phyloP scores from a whole-genome alignment of 2,888 invertebrate genomes.

The Sepiola atlantica region DNA sequence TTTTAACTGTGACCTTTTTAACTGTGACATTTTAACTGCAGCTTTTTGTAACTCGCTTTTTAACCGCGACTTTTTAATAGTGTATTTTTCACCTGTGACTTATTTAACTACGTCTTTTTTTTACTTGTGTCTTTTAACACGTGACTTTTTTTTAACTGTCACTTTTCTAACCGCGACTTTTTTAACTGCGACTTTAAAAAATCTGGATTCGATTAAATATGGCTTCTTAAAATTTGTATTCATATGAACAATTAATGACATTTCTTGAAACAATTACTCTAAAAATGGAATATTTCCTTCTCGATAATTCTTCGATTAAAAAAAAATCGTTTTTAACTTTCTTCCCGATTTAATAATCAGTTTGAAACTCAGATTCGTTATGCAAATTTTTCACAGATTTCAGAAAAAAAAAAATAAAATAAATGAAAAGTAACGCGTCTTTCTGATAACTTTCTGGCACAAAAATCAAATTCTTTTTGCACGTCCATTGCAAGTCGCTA shows the following conservation, averaged over 20 bases:
- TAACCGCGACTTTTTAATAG: too few relatives aligned
- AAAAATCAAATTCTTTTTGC: neutral
- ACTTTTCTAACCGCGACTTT: too few relatives aligned
- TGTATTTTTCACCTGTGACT: too few relatives aligned
- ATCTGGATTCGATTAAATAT: neutral
- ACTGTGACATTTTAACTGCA: too few relatives aligned
- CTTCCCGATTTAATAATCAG: neutral
- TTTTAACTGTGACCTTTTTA: too few relatives aligned
- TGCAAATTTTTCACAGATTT: slow-evolving; percentile 16
- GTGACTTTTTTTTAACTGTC: too few relatives aligned
- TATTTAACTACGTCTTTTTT: too few relatives aligned
- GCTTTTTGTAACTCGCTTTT: too few relatives aligned
- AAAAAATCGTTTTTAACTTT: neutral
- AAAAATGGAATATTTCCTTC: neutral
- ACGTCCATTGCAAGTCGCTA: neutral
- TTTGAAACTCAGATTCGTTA: neutral
- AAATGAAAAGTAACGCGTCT: neutral
- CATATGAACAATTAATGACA: neutral
- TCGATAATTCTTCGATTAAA: neutral
- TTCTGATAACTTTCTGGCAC: neutral
- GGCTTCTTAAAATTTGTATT: slow-evolving; percentile 32
- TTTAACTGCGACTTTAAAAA: too few relatives aligned
- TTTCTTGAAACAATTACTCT: neutral
- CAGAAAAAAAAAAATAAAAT: neutral
- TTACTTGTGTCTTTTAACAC: too few relatives aligned